Percentiles rank a stretch among this genome's conserved stretches.
Conservation (phyloP, 1,140 invertebrate genomes). For the Melanaphis sacchari region DNA sequence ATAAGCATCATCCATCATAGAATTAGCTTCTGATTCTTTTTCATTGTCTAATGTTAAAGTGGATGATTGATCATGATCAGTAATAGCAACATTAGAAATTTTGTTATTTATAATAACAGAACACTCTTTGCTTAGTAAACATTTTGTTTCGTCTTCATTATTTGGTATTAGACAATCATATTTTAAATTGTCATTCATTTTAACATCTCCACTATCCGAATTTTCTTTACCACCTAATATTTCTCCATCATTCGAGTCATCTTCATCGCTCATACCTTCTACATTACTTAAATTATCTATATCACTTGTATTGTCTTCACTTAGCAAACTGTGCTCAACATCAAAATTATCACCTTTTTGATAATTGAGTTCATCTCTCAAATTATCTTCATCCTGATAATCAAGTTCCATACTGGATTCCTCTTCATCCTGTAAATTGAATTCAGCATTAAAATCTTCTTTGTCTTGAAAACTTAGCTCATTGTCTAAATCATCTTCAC, state of each 20-base stretch:
- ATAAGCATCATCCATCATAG: background rate
- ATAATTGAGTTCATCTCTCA: background rate
- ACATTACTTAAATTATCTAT: background rate
- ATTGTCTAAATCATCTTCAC: background rate
- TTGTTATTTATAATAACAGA: background rate
- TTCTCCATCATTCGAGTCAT: background rate
- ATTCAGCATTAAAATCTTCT: background rate
- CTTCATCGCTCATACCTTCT: background rate
- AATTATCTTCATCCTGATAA: background rate
- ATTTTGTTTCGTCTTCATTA: background rate
- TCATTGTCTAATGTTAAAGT: background rate
- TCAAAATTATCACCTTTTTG: background rate
- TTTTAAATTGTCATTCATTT: background rate
- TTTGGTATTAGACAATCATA: background rate
- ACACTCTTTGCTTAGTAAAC: background rate
- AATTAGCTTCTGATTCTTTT: background rate
- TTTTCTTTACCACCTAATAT: background rate
- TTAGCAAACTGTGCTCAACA: no score
- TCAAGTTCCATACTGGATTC: background rate
- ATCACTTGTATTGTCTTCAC: background rate
- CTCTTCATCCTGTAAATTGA: background rate
- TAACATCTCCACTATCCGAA: background rate
- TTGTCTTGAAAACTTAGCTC: background rate
- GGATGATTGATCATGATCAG: background rate
- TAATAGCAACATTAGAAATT: background rate